Evolutionary conservation across 2,888 invertebrate species (phyloP), one percentile per base, ranked within the genome.

Genomic region (Polia nebulosa): DNA sequence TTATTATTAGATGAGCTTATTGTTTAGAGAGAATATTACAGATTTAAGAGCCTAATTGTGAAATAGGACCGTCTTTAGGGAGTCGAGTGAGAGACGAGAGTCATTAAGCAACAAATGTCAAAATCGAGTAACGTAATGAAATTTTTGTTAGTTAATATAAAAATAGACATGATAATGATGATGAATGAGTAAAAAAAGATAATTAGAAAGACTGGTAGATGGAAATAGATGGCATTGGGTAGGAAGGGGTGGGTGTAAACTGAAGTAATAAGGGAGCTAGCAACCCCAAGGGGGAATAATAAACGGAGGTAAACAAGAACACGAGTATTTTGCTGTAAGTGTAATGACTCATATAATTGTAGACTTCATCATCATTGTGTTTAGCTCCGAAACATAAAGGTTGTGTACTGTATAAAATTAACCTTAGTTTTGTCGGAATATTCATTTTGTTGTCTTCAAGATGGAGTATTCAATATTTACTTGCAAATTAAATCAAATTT

Each of bases 21-120:
- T 72, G 51, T 72, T 78, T 29, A 29, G 22, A 45, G 27, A 34
- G 45, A 72, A 72, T 63, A 63, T 56, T 55, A 49, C 39, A 58
- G 44, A 41, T 63, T 59, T 56, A 63, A 29, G 32, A 39, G 45
- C 20, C 56, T 78, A 78, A 73, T 78, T 78, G 36, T 57, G 79
- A 74, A 67, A 67, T 56, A 56, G 15, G 51, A 62, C 25, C 41
- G 41, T 60, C 75, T 59, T 62, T 44, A 20, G 49, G 41, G 75
- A 56, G 29, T 15, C 9, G 13, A 67, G 11, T 55, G 41, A 32
- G 25, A 39, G 52, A 59, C 44, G 17, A 59, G 32, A 78, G 60
- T 56, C 64, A 60, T 45, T 57, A 58, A n/a, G 25, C 44, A 32
- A 45, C 22, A 27, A 51, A 56, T 25, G 45, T 61, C 25, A 52